Evolutionary conservation across 2,888 invertebrate species (phyloP), one percentile per base, ranked within the genome.

Genomic region (Coenonympha glycerion): DNA sequence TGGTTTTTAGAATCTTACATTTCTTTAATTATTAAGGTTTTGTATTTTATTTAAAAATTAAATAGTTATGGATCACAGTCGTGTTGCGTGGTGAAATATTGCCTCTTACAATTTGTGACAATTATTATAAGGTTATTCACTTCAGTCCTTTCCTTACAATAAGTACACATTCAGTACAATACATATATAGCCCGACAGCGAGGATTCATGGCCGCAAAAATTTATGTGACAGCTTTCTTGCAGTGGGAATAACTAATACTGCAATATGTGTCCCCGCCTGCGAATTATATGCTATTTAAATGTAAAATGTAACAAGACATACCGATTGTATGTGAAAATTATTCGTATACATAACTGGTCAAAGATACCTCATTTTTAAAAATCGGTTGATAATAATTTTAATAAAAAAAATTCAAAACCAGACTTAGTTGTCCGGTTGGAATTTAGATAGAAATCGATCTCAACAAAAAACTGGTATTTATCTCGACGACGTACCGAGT

Each of bases 191-290:
- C 24, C 18, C 16, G 45, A 33, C 33, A 34, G 9, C 22, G 24
- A 16, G 21, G 34, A 45, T 45, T 24, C 45, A 45, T 45, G 45
- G 45, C 33, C 24, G 24, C 45, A 16, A 34, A 24, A 45, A 34
- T 45, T 45, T 45, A 45, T 45, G 45, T 34, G 45, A 45, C 45
- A 45, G 45, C 34, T 45, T 22, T 24, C 45, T 34, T 45, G 24
- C 45, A 34, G 33, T 16, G 34, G 24, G 45, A 21, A 45, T 34
- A 31, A 19, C 31, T 18, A 31, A 42, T 30, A 34, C 24, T n/a
- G n/a, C n/a, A n/a, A n/a, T n/a, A n/a, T n/a, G 15, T 24, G 28
- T 41, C 28, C 16, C 16, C 15, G 22, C 22, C 13, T 31, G 21
- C 19, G 42, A 45, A 28, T 28, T 30, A 30, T 41, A 41, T 39